Percentiles rank a stretch among this genome's conserved stretches.
Conservation (phyloP, 2,113 vertebrate species). For the Tichodroma muraria region DNA sequence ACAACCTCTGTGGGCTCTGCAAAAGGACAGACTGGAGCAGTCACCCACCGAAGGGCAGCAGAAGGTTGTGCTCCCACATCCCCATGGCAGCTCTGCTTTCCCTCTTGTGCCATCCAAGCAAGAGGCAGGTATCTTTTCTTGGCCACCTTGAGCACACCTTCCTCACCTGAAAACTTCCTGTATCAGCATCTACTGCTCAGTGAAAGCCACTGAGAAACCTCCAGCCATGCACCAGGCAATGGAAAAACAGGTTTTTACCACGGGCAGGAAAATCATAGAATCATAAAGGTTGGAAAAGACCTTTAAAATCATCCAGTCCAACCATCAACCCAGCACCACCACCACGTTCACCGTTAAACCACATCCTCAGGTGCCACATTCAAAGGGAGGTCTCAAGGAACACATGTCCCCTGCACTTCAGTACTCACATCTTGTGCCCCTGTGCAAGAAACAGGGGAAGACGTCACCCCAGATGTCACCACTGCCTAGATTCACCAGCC, state of each 20-base stretch:
- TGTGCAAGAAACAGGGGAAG: background rate
- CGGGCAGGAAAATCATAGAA: background rate
- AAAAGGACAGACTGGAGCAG: background rate
- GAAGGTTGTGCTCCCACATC: background rate
- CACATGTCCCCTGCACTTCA: background rate
- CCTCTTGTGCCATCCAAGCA: background rate
- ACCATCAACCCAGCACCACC: background rate
- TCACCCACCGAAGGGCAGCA: background rate
- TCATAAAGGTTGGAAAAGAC: background rate
- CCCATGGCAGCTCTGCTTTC: background rate
- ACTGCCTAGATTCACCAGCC: background rate
- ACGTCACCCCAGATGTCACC: background rate
- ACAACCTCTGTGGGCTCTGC: background rate
- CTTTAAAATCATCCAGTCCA: background rate
- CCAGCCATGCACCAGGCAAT: accelerated
- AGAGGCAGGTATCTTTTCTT: background rate
- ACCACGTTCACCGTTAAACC: background rate
- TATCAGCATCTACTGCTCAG: background rate
- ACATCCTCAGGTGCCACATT: background rate
- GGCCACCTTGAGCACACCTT: background rate
- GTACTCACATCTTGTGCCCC: background rate
- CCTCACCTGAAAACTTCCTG: background rate
- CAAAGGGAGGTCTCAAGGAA: background rate
- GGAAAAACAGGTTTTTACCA: background rate
- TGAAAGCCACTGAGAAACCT: background rate